Evolutionary conservation across 92 coral and sea anemone species (phyloP), one percentile per base, ranked within the genome.

Genomic region (Ricordea florida): DNA sequence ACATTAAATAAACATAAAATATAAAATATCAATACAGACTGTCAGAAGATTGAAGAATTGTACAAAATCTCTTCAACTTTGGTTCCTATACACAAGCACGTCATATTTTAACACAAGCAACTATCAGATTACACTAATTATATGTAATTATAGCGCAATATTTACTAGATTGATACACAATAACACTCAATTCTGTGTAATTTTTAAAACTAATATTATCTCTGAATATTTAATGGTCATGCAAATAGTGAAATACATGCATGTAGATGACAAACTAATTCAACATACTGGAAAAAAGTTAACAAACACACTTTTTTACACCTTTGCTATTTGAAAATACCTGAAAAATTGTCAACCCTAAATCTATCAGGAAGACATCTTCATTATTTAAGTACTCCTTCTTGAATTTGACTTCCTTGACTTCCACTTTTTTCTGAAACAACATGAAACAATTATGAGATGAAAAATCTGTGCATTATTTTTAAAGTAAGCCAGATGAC

Each of bases 281-380:
- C n/a, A n/a, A n/a, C n/a, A n/a, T n/a, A n/a, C n/a, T n/a, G n/a
- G n/a, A n/a, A n/a, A n/a, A n/a, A n/a, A n/a, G n/a, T n/a, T n/a
- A n/a, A n/a, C n/a, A n/a, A n/a, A n/a, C n/a, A n/a, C n/a, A n/a
- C n/a, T n/a, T n/a, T n/a, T n/a, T n/a, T n/a, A n/a, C n/a, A n/a
- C n/a, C n/a, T n/a, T n/a, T n/a, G n/a, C n/a, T n/a, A n/a, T 30
- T 31, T 18, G 1, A 37, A 20, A 37, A 5, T 66, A 88, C 98
- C 94, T 91, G 98, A 29, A 68, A 94, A 9, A 94, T 75, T n/a
- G 78, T 57, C 26, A 88, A 79, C 2, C 98, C 98, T 26, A 89
- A 80, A 63, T 94, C 98, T 50, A 94, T 52, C 33, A 94, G 73
- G 63, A 88, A 91, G 62, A 94, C 97, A 29, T 85, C 97, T n/a